phyloP scores from a whole-genome alignment of 2,797 vertebrate genomes.

The Pseudochirops cupreus region DNA sequence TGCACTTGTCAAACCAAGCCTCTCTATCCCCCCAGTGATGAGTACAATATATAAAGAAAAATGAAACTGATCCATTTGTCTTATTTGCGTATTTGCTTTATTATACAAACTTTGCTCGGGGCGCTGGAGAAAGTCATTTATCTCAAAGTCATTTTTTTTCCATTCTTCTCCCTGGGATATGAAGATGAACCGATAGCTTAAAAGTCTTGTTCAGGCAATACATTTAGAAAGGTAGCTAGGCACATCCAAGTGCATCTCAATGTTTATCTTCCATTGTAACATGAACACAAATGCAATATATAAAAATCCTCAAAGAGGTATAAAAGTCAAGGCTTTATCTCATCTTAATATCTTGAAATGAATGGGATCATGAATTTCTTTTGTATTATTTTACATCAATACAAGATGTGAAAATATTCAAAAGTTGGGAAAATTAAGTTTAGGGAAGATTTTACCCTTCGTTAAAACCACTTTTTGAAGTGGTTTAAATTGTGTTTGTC shows the following conservation, averaged over 20 bases:
- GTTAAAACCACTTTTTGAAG: neutral
- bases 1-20: conserved; percentile 48
- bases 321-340: conserved; percentile 46
- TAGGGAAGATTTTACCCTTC: neutral
- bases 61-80: conserved; percentile 69
- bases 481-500: neutral
- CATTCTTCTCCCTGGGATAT: conserved; percentile 54
- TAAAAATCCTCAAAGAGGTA: conserved; percentile 42
- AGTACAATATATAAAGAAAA: conserved; percentile 39
- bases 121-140: conserved; percentile 65
- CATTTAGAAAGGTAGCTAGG: conserved; percentile 57
- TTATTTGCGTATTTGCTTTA: conserved; percentile 60
- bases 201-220: conserved; percentile 44
- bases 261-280: conserved; percentile 60
- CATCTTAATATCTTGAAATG: conserved; percentile 57
- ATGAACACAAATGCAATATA: conserved; percentile 54
- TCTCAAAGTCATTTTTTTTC: conserved; percentile 46
- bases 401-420: conserved; percentile 6
- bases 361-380: conserved; percentile 38
- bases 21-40: conserved; percentile 28
- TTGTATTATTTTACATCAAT: conserved; percentile 44
- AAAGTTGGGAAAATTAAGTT: conserved; percentile 26
- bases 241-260: conserved; percentile 44
- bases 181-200: conserved; percentile 72
- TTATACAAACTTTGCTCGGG: conserved; percentile 54